Base-by-base conservation (phyloP, 2,888 invertebrate genomes). In the Hesperia comma region DNA sequence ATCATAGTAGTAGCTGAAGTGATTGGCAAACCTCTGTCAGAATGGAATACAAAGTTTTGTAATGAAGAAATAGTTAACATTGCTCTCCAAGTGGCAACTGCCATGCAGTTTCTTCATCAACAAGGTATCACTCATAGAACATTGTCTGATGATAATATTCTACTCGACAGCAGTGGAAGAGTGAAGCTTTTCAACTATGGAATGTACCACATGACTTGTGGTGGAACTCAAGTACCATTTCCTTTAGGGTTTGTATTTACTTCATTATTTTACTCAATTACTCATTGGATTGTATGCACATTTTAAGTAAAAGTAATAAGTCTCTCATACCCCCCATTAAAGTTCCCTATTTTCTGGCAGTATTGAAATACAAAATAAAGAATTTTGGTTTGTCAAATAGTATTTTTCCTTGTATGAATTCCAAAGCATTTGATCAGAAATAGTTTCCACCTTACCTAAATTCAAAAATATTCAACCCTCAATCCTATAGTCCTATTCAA, bases 131-230 rank as follows among this genome's bases (percentile, higher is more conserved):
- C 96, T 2, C 96, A 97, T 80, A 95, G 97, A 72, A 97, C 96
- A 81, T 88, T 99, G 68, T 95, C 96, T 68, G 95, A 96, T 61
- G 96, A 97, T 75, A 98, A 97, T 85, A 95, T 99, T 75, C 89
- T 98, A 14, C 81, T 98, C 43, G 96, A 97, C 79, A 92, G 92
- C 54, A 90, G 94, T 79, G 95, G 95, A 49, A 93, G 95, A 80
- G 95, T 97, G 0, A 98, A 98, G 82, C 85, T 99, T 41, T 97
- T 97, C 77, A 98, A 98, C 86, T 99, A 97, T 93, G 99, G 99
- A n/a, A 88, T 99, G 74, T 98, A 96, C 86, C 95, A 96, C 77
- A 98, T 99, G 96, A 98, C 98, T 15, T 96, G 96, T 75, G 93
- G 94, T 80, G 98, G 98, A 14, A 95, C 94, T 79, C 95, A 97